These are phyloP conservation scores for Oostethus manadensis DNA, from an alignment of 2,113 vertebrate species.

Conservation along the genomic window DNA sequence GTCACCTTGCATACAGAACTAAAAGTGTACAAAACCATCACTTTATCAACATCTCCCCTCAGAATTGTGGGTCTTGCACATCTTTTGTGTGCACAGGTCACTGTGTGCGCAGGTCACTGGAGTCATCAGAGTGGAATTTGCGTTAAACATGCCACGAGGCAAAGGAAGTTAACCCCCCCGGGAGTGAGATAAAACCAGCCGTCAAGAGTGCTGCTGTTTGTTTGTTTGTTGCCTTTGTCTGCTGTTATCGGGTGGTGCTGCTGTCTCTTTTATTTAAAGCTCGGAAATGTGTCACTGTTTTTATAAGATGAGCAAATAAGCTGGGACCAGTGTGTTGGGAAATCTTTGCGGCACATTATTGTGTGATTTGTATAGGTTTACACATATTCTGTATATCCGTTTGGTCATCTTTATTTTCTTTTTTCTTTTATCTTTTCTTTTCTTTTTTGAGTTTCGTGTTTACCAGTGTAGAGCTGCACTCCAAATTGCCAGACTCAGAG, in stretches of 20 bases:
- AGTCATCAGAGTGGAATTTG: conserved; percentile 68
- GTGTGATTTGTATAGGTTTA: neutral
- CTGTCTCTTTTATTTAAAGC: conserved; percentile 64
- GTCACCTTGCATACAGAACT: no score
- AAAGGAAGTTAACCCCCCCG: conserved; percentile 74
- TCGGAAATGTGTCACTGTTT: conserved; percentile 65
- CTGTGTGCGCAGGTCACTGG: conserved; percentile 36
- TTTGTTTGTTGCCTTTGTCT: conserved; percentile 76
- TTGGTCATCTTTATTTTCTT: conserved; percentile 21
- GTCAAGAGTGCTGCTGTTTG: conserved; percentile 69
- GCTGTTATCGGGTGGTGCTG: conserved; percentile 45
- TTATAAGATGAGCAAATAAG: conserved; percentile 63
- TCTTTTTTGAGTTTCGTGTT: conserved; percentile 72
- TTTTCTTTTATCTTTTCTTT: no score
- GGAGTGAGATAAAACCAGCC: conserved; percentile 67
- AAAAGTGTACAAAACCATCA: no score
- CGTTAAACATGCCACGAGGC: conserved; percentile 69
- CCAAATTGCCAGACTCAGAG: conserved; percentile 53
- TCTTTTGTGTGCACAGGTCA: conserved; percentile 41
- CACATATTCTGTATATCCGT: neutral
- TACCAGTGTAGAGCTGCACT: conserved; percentile 32
- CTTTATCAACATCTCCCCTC: neutral
- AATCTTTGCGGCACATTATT: neutral
- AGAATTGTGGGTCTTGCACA: conserved; percentile 30
- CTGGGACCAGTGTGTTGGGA: neutral